A percentile compares a stretch with the other conserved stretches of the same genome.
phyloP scores from a whole-genome alignment of 2,888 invertebrate genomes.

The Hipparchia sbordonii region DNA sequence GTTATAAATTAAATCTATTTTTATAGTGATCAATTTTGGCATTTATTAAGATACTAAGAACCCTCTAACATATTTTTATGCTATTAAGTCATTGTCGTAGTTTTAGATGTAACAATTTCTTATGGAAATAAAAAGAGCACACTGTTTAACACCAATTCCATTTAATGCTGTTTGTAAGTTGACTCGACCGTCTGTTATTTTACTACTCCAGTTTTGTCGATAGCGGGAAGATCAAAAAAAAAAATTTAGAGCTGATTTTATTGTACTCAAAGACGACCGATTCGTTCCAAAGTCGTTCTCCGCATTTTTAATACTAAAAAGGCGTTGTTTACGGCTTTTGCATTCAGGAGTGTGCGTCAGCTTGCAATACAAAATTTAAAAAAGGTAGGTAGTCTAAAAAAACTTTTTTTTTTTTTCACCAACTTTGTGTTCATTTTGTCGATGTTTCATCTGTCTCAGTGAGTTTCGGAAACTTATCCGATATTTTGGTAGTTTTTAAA shows the following conservation, averaged over 20 bases:
- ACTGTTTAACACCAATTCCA: neutral
- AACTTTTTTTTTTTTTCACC: constrained; percentile 3
- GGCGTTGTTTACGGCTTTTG: too few species aligned
- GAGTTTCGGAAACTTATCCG: constrained; percentile 5
- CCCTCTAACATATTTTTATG: neutral
- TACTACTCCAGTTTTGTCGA: neutral
- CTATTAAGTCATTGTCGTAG: constrained; percentile 3
- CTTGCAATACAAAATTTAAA: neutral
- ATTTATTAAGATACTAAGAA: constrained; percentile 7
- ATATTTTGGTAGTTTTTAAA: neutral
- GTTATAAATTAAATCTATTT: neutral
- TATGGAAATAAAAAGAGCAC: constrained; percentile 13
- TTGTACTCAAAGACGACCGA: too few species aligned
- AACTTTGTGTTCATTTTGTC: constrained; percentile 28
- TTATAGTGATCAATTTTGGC: neutral
- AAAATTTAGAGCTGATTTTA: neutral
- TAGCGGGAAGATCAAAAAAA: neutral
- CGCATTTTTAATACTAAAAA: too few species aligned
- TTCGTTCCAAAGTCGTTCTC: too few species aligned
- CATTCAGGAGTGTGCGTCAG: neutral
- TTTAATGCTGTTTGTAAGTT: neutral
- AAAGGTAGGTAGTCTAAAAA: neutral
- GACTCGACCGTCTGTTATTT: neutral
- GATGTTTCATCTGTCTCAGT: constrained; percentile 20
- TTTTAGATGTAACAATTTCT: constrained; percentile 18